Evolutionary conservation across 2,888 invertebrate species (phyloP).

Genomic region (Parelbella ahira): DNA sequence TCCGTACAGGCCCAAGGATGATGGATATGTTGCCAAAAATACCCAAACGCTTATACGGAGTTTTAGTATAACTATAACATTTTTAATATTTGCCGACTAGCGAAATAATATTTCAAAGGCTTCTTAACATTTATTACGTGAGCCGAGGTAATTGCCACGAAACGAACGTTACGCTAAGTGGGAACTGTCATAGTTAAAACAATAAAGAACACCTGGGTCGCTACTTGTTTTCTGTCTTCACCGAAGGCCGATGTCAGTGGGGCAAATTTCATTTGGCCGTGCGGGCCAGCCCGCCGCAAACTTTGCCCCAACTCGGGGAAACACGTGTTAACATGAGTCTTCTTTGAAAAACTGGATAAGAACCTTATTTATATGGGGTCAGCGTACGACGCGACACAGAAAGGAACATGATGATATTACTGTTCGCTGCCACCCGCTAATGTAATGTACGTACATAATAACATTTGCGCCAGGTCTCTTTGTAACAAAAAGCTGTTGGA

Average conservation of each 20-base stretch:
- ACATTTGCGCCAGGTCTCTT: slow-evolving; percentile 59
- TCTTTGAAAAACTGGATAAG: slow-evolving; percentile 76
- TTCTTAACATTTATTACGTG: slow-evolving; percentile 5
- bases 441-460: slow-evolving; percentile 61
- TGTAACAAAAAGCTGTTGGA: slow-evolving; percentile 27
- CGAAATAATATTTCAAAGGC: background rate
- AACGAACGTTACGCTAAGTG: slow-evolving; percentile 42
- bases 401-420: slow-evolving; percentile 74
- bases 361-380: slow-evolving; percentile 76
- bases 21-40: slow-evolving; percentile 9
- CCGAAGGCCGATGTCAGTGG: slow-evolving; percentile 55
- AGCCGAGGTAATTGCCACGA: slow-evolving; percentile 2
- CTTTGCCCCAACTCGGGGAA: slow-evolving; percentile 56
- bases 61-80: slow-evolving; percentile 3
- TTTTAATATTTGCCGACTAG: background rate
- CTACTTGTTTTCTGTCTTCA: slow-evolving; percentile 41
- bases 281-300: slow-evolving; percentile 52
- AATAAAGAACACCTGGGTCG: slow-evolving; percentile 49
- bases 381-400: slow-evolving; percentile 68
- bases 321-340: slow-evolving; percentile 74
- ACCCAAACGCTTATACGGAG: background rate
- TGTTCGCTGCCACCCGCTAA: slow-evolving; percentile 58
- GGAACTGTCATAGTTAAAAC: slow-evolving; percentile 39
- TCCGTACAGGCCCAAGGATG: slow-evolving; percentile 6
- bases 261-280: slow-evolving; percentile 72